Conservation (phyloP, 2,888 invertebrate genomes). For the Heteropelma amictum region DNA sequence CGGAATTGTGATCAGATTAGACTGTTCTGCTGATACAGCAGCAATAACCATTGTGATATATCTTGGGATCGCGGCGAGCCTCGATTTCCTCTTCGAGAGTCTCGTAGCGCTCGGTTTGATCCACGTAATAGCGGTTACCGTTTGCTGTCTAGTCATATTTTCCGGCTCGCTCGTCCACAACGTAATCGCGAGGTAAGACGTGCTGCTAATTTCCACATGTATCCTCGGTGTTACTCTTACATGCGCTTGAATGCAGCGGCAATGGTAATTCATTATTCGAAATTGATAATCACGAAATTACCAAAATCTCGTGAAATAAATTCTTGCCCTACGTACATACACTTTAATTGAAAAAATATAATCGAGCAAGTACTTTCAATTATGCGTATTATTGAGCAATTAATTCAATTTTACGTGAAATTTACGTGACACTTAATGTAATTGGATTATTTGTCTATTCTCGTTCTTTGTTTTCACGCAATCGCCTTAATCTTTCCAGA, state of each 20-base stretch:
- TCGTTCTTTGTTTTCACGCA: slow-evolving; percentile 6
- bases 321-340: no score
- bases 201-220: no score
- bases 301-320: no score
- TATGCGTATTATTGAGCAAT: no score
- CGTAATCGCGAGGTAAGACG: slow-evolving; percentile 81
- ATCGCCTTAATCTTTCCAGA: slow-evolving; percentile 67
- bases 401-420: no score
- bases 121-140: slow-evolving; percentile 79
- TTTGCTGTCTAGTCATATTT: slow-evolving; percentile 82
- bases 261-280: no score
- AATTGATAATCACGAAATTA: no score
- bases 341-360: no score
- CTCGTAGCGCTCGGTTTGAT: slow-evolving; percentile 70
- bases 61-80: slow-evolving; percentile 57
- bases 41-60: slow-evolving; percentile 62
- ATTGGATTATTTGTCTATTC: slow-evolving; percentile 1
- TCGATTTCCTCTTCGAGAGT: slow-evolving; percentile 66
- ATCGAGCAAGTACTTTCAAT: no score
- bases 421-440: no score
- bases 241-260: no score
- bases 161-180: slow-evolving; percentile 86
- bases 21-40: slow-evolving; percentile 54
- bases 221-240: no score
- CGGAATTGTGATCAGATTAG: slow-evolving; percentile 68